Percentiles rank a stretch among this genome's conserved stretches.
phyloP scores from a whole-genome alignment of 2,888 invertebrate species.

The Hanleya hanleyi region DNA sequence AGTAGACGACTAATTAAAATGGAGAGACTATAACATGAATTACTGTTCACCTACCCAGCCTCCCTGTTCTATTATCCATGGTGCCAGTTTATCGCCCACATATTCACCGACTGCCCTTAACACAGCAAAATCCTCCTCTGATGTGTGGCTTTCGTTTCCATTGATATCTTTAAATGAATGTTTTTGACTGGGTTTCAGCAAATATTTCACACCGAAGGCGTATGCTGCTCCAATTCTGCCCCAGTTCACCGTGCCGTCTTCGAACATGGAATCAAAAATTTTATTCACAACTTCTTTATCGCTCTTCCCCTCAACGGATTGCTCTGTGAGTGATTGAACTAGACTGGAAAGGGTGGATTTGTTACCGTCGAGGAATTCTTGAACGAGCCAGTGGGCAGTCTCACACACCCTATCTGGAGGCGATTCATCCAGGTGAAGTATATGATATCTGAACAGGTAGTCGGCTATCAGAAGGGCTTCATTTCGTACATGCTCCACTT shows the following conservation, averaged over 20 bases:
- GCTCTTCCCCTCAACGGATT: not conserved
- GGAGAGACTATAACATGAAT: no score
- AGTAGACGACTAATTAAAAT: no score
- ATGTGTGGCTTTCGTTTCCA: not conserved
- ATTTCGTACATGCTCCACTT: not conserved
- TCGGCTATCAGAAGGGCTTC: not conserved
- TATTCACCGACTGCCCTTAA: constrained; percentile 29
- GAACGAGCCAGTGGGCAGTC: not conserved
- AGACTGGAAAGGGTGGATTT: not conserved
- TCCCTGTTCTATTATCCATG: constrained; percentile 41
- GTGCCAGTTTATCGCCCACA: constrained; percentile 25
- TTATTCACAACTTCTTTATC: constrained; percentile 16
- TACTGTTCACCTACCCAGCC: constrained; percentile 49
- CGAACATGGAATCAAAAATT: constrained; percentile 39
- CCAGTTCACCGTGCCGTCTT: constrained; percentile 41
- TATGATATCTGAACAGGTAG: not conserved
- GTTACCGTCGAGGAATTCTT: not conserved
- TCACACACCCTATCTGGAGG: not conserved
- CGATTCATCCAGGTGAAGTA: not conserved
- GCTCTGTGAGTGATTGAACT: not conserved
- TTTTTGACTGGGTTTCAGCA: constrained; percentile 24
- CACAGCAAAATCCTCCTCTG: not conserved
- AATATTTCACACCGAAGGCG: constrained; percentile 40
- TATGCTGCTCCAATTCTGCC: constrained; percentile 43
- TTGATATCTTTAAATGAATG: constrained; percentile 15